Evolutionary conservation across 2,888 invertebrate genomes (phyloP), one percentile per base, ranked within the genome.

Genomic region (Drosophila pseudotalamancana): DNA sequence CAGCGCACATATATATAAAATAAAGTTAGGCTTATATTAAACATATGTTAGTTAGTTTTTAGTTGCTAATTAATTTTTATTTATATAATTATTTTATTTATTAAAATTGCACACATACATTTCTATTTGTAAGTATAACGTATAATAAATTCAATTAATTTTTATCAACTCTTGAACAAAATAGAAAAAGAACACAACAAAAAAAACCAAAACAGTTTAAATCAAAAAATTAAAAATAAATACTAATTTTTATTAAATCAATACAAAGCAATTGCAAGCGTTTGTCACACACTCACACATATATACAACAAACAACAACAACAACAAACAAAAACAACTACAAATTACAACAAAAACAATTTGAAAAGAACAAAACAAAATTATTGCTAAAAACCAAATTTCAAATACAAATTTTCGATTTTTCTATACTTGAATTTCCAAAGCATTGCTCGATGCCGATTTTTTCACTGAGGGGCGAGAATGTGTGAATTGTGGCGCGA

Each of bases 401-500:
- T 23, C 25, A 25, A 67, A 66, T 56, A 43, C 56, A 66, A 66
- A 60, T 61, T 46, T n/a, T 46, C 48, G 64, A 66, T 55, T 55
- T 55, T 43, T 55, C 43, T 62, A 61, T 66, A 66, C 54, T 55
- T 57, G 40, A 72, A 63, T 68, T 32, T 54, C 63, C 70, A 76
- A 91, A 91, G 92, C 91, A 89, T 90, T 90, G 74, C 87, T 91
- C 87, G 92, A 91, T 89, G 92, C 91, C 89, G 92, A 92, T 90
- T 90, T 91, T 89, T 91, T 91, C 90, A 91, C 93, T 89, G 99
- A 99, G 92, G 98, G 98, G 45, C 95, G 99, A 85, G 98, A 99
- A 93, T 99, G 99, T 93, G 98, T 98, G 69, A 99, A 99, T 94
- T 99, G 99, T 93, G 98, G 98, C 87, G 98, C 98, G 78, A 97